A percentile compares a stretch with the other conserved stretches of the same genome.
Conservation (phyloP, 2,888 invertebrate genomes). For the Clunio marinus region DNA sequence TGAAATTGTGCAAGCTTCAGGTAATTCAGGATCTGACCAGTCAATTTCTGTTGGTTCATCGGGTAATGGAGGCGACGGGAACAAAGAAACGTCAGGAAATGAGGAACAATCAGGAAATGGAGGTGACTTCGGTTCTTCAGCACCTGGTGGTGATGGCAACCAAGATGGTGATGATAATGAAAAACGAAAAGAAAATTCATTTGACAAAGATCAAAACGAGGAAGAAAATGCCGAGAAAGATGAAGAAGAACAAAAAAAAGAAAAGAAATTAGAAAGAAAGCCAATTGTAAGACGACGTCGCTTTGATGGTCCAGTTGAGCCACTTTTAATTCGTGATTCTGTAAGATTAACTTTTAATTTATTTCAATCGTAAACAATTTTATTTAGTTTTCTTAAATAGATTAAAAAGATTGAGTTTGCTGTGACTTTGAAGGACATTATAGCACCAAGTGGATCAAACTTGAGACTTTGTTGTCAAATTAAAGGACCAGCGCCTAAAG, state of each 20-base stretch:
- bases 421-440: conserved; percentile 64
- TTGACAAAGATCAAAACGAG: background rate
- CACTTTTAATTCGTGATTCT: conserved; percentile 33
- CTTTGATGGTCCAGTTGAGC: conserved; percentile 26
- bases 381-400: background rate
- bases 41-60: background rate
- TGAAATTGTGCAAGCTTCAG: conserved; percentile 13
- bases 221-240: background rate
- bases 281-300: conserved; percentile 13
- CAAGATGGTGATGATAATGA: conserved; percentile 28
- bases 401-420: conserved; percentile 14
- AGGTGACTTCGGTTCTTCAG: background rate
- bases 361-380: background rate
- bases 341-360: background rate
- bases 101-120: background rate
- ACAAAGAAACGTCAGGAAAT: background rate
- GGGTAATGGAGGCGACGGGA: background rate
- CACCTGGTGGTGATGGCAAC: conserved; percentile 30
- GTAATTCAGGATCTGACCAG: background rate
- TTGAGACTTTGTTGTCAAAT: conserved; percentile 76
- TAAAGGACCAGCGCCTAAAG: conserved; percentile 65
- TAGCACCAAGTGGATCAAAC: conserved; percentile 67
- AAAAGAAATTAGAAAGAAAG: background rate
- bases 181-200: background rate
- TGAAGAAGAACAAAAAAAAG: conserved; percentile 12